Percentiles rank a stretch among this genome's conserved stretches.
phyloP scores from a whole-genome alignment of 2,113 vertebrate genomes.

The Melanocharis versteri region DNA sequence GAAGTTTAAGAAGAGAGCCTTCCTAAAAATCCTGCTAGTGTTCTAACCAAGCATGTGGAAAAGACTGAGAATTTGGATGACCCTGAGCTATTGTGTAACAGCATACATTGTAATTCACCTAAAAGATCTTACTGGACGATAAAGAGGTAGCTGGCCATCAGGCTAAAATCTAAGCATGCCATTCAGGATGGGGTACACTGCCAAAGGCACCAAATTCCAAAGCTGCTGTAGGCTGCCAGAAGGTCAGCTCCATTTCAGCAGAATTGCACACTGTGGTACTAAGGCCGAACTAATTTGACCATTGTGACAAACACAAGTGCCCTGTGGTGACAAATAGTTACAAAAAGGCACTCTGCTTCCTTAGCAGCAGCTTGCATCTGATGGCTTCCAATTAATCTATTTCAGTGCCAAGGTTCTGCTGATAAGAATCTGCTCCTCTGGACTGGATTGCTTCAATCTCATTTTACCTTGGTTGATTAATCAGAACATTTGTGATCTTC shows the following conservation, averaged over 20 bases:
- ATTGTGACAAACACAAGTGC: neutral
- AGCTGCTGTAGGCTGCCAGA: neutral
- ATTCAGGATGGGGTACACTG: neutral
- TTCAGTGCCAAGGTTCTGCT: neutral
- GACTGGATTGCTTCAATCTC: neutral
- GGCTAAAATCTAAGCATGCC: neutral
- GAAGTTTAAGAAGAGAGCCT: neutral
- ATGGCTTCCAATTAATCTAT: neutral
- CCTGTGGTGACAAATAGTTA: neutral
- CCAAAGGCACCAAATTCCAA: neutral
- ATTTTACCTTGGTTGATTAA: conserved; percentile 17
- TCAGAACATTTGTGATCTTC: neutral
- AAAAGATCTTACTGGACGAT: neutral
- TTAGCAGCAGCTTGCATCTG: neutral
- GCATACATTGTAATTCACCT: neutral
- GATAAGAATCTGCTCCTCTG: neutral
- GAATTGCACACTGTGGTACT: neutral
- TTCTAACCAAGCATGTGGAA: neutral
- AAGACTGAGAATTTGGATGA: neutral
- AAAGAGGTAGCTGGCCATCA: neutral
- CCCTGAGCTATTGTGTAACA: neutral
- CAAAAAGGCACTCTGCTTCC: neutral
- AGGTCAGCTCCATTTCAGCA: neutral
- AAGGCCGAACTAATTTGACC: neutral
- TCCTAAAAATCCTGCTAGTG: neutral